Evolutionary conservation across 2,888 invertebrate genomes (phyloP), one percentile per base, ranked within the genome.

Genomic region (Cataglyphis rosenhaueri): DNA sequence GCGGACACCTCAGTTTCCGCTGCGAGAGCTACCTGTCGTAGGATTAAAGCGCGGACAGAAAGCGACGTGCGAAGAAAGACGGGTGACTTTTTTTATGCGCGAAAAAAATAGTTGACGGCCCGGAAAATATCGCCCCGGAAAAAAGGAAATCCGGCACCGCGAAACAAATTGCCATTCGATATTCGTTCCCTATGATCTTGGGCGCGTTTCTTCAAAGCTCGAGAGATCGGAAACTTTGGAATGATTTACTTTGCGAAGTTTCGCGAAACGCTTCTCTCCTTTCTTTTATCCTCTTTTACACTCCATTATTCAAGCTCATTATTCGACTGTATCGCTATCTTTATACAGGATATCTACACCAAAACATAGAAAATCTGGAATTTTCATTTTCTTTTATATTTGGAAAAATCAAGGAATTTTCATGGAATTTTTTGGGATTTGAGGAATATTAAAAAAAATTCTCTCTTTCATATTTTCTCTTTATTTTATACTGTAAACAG

Each of bases 101-200:
- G 48, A 64, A 65, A 75, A 75, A 62, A n/a, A 52, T 52, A 52
- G 44, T 62, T 44, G 62, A 61, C 10, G 29, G 15, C 12, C n/a
- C n/a, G n/a, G n/a, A n/a, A 41, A 61, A 25, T 41, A 12, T 52
- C 12, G 3, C n/a, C 2, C 10, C 18, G 32, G 62, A 8, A 3
- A 48, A 12, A 29, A 15, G 10, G 44, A 44, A 38, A 44, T 44
- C n/a, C 21, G 8, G 3, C 35, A 18, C 35, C 18, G 25, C 44
- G 44, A 32, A 44, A 74, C 44, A 65, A 61, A 73, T 73, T 61
- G 41, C 41, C 29, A 38, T 29, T 73, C 61, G 73, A 59, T 59
- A 41, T 57, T 57, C 25, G 21, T 71, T 12, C 29, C 21, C 9
- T 15, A 9, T 15, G 15, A 6, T 44, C 10, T 52, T 32, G 18